A percentile compares a stretch with the other conserved stretches of the same genome.
These are phyloP conservation scores for Meteorus cinctellus DNA, from an alignment of 2,888 invertebrate genomes.

Conservation along the genomic window DNA sequence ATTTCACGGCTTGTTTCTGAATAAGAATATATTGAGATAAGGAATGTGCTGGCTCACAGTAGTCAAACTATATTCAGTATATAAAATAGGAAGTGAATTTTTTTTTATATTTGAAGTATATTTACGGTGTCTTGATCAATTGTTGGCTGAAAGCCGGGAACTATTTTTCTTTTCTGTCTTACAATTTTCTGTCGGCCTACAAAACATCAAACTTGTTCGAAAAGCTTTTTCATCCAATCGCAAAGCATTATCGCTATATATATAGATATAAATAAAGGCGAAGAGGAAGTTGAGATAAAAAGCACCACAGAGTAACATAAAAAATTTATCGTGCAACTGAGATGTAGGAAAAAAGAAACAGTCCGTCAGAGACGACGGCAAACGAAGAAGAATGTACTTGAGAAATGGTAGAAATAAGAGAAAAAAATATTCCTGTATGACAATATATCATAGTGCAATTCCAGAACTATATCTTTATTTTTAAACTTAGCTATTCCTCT, in stretches of 20 bases:
- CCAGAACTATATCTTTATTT: background rate
- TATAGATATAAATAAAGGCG: constrained; percentile 5
- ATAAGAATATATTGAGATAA: constrained; percentile 8
- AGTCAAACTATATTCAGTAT: background rate
- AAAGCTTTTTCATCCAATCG: constrained; percentile 50
- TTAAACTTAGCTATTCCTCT: constrained; percentile 14
- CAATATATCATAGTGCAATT: constrained; percentile 1
- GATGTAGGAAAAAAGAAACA: constrained; percentile 35
- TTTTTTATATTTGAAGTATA: too few species aligned
- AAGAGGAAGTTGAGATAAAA: constrained; percentile 11
- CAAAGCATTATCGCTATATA: background rate
- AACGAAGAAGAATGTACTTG: background rate
- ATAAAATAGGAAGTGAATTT: background rate
- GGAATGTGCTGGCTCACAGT: background rate
- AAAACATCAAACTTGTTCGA: constrained; percentile 64
- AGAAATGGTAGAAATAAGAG: background rate
- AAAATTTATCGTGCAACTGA: constrained; percentile 51
- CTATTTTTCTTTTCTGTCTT: constrained; percentile 9
- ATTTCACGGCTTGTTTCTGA: constrained; percentile 15
- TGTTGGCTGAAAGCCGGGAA: background rate
- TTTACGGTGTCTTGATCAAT: background rate
- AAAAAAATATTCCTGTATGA: constrained; percentile 2
- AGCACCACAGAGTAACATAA: constrained; percentile 44
- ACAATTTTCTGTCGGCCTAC: constrained; percentile 39
- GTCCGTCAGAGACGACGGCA: background rate